Base-by-base conservation (phyloP, 2,113 vertebrate genomes). In the Leucopsar rothschildi region DNA sequence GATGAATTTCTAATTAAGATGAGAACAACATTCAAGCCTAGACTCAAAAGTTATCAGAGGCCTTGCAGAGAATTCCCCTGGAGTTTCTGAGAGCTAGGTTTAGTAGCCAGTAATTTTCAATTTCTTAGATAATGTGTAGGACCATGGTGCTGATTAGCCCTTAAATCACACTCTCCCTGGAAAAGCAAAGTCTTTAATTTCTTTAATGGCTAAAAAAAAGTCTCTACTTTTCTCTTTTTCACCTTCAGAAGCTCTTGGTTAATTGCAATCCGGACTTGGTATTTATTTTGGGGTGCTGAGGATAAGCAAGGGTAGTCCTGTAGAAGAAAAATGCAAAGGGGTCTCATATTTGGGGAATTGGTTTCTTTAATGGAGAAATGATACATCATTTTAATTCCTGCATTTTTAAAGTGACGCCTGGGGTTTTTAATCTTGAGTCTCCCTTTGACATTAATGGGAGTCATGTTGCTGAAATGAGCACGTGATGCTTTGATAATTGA, bases 111-210 rank as follows among this genome's bases (percentile, higher is more conserved):
- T 95, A 97, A 97, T 98, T 98, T 98, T 93, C 93, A 96, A 93
- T 97, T 97, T 97, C 93, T 96, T 97, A 96, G 94, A 97, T 97
- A 98, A 96, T 96, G 53, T 97, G 90, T 94, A 93, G 96, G 92
- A 96, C 94, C 91, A 91, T 69, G 68, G 78, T 94, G 86, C 71
- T 97, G 96, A 98, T 97, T 98, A 97, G 96, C 79, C 93, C 92
- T 97, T 97, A 97, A 97, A 98, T 96, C 93, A 97, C 11, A 9
- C 35, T 97, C 93, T 97, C 96, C 29, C 72, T 88, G 89, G 94
- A 96, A 97, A 96, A 96, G 70, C 42, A 96, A 97, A 97, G 88
- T 88, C 86, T 98, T 98, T 97, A 97, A 97, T 97, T 97, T 97
- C 21, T 29, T 97, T 97, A 97, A 96, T 93, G 72, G 76, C 76